Conservation (phyloP, 1,140 invertebrate genomes). For the Thaumatotibia leucotreta region DNA sequence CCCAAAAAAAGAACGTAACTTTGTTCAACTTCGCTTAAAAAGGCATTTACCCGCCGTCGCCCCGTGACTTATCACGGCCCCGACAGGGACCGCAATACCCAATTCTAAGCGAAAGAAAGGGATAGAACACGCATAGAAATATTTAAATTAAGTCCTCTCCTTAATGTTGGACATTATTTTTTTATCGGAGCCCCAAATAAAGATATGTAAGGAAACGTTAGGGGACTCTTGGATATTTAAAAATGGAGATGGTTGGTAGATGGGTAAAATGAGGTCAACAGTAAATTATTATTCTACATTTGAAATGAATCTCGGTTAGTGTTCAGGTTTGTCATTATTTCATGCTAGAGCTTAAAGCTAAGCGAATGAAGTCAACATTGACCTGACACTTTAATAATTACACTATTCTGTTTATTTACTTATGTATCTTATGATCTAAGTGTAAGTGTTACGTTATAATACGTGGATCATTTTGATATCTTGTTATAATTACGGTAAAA, state of each 20-base stretch:
- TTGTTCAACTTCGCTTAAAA: constrained; percentile 58
- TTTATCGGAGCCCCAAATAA: constrained; percentile 62
- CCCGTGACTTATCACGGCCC: constrained; percentile 50
- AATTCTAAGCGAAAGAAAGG: constrained; percentile 14
- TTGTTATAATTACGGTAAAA: too few relatives aligned
- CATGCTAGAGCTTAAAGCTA: too few relatives aligned
- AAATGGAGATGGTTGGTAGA: not conserved
- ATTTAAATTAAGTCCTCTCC: constrained; percentile 67
- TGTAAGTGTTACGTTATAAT: too few relatives aligned
- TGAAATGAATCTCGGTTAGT: too few relatives aligned
- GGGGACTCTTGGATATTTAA: constrained; percentile 21
- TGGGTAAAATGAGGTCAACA: not conserved
- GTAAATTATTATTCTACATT: too few relatives aligned
- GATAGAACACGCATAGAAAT: constrained; percentile 41
- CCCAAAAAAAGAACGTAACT: constrained; percentile 32
- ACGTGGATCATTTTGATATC: too few relatives aligned
- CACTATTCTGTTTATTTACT: too few relatives aligned
- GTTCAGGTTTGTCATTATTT: too few relatives aligned
- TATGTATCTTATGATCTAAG: too few relatives aligned
- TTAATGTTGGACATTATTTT: constrained; percentile 68
- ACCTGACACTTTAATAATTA: too few relatives aligned
- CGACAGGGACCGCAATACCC: constrained; percentile 31
- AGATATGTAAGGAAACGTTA: constrained; percentile 52
- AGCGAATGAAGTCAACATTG: too few relatives aligned
- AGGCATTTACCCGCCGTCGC: constrained; percentile 47